These are phyloP conservation scores for Rissa tridactyla DNA, from an alignment of 2,113 vertebrate species.

Conservation along the genomic window DNA sequence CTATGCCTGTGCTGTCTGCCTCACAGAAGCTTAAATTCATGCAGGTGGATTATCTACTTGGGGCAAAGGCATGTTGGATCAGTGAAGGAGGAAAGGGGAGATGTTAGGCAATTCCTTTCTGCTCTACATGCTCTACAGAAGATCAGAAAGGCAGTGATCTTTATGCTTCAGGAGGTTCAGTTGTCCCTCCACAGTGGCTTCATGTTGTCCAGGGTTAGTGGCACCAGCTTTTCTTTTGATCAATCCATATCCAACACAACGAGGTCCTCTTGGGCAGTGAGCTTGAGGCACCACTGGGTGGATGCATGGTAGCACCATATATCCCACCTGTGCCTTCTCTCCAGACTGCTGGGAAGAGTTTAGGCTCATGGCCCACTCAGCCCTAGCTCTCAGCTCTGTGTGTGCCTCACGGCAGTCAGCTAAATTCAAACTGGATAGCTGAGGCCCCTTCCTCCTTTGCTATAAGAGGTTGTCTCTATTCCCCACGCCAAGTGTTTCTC, in stretches of 20 bases:
- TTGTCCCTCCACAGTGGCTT: background rate
- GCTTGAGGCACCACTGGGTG: background rate
- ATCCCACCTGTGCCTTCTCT: background rate
- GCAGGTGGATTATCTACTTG: background rate
- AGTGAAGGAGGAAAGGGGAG: background rate
- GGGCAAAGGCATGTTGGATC: background rate
- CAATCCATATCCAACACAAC: accelerated
- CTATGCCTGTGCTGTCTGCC: background rate
- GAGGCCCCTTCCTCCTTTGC: background rate
- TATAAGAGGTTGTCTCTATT: background rate
- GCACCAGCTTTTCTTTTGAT: background rate
- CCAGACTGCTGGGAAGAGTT: background rate
- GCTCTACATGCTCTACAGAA: accelerated
- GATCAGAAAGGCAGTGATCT: background rate
- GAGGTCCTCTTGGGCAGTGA: background rate
- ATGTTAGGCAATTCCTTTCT: background rate
- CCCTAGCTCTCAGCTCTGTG: background rate
- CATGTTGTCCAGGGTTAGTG: background rate
- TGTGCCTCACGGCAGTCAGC: background rate
- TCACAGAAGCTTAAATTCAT: background rate
- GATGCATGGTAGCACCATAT: background rate
- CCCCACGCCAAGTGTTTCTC: background rate
- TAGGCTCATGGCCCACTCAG: background rate
- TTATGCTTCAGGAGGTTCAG: background rate
- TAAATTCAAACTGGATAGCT: background rate